Conservation (phyloP, 2,888 invertebrate species). For the Apamea crenata region DNA sequence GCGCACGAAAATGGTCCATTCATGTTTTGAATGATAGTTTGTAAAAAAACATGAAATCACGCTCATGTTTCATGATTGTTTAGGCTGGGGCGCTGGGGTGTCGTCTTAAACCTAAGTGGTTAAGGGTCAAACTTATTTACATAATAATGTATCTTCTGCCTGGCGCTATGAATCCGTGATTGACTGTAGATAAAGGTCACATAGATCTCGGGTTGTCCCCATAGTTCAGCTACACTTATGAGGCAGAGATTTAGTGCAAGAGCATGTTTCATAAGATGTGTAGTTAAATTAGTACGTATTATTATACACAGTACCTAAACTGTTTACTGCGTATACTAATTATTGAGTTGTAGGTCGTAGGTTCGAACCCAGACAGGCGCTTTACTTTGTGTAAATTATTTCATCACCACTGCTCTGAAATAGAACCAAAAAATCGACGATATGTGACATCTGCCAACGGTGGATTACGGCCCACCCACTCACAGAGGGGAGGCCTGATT, state of each 20-base stretch:
- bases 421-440: too few species aligned
- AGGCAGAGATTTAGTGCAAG: not conserved
- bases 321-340: too few species aligned
- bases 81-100: constrained; percentile 26
- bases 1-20: constrained; percentile 28
- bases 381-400: too few species aligned
- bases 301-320: not conserved
- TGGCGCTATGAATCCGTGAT: not conserved
- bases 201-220: not conserved
- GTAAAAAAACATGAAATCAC: constrained; percentile 35
- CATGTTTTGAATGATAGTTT: constrained; percentile 44
- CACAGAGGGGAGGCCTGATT: too few species aligned
- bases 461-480: too few species aligned
- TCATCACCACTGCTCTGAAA: too few species aligned
- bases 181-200: not conserved
- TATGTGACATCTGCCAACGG: too few species aligned
- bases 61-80: constrained; percentile 54
- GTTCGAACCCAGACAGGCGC: too few species aligned
- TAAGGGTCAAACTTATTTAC: constrained; percentile 36
- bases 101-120: constrained; percentile 21
- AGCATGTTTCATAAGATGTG: not conserved
- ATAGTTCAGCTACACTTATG: not conserved
- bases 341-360: too few species aligned
- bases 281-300: not conserved
- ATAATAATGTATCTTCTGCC: constrained; percentile 8